A percentile compares a stretch with the other conserved stretches of the same genome.
Evolutionary conservation across 2,797 vertebrate genomes (phyloP).

Genomic region (Hyperoplus immaculatus): DNA sequence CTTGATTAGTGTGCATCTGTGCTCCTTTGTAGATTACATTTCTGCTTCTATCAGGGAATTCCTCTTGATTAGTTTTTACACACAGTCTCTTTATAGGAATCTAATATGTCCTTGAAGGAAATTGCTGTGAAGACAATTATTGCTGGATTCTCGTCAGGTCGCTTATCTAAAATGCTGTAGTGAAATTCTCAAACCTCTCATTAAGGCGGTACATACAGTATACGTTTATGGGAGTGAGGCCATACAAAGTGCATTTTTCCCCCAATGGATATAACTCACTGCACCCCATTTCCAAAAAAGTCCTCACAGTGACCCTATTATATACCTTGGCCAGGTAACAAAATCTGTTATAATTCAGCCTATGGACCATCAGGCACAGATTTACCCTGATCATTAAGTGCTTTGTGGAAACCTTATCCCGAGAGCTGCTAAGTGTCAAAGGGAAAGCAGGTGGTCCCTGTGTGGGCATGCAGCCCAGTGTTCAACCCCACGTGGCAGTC

Average conservation of each 20-base stretch:
- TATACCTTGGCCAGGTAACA: slow-evolving; percentile 26
- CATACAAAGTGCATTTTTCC: neutral
- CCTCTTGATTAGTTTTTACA: neutral
- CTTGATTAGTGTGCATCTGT: slow-evolving; percentile 6
- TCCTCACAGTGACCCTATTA: neutral
- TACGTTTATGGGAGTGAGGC: slow-evolving; percentile 1
- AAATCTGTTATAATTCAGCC: slow-evolving; percentile 33
- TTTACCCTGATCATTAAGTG: slow-evolving; percentile 27
- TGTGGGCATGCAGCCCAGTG: slow-evolving; percentile 1
- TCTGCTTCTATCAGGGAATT: neutral
- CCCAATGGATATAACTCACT: slow-evolving; percentile 11
- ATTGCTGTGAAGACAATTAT: neutral
- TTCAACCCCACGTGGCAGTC: slow-evolving; percentile 6
- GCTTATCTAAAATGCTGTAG: slow-evolving; percentile 23
- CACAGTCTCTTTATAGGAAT: slow-evolving; percentile 13
- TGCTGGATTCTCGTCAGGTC: slow-evolving; percentile 1
- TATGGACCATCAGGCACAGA: slow-evolving; percentile 25
- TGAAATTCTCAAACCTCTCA: slow-evolving; percentile 15
- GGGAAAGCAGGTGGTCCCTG: slow-evolving; percentile 1
- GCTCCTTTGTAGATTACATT: neutral
- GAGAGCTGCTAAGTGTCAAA: slow-evolving; percentile 5
- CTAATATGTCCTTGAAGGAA: slow-evolving; percentile 9
- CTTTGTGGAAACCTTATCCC: slow-evolving; percentile 35
- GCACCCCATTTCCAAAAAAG: slow-evolving; percentile 7
- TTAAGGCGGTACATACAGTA: slow-evolving; percentile 10